Percentiles rank a stretch among this genome's conserved stretches.
Conservation (phyloP, 2,113 vertebrate genomes). For the Abramis brama region DNA sequence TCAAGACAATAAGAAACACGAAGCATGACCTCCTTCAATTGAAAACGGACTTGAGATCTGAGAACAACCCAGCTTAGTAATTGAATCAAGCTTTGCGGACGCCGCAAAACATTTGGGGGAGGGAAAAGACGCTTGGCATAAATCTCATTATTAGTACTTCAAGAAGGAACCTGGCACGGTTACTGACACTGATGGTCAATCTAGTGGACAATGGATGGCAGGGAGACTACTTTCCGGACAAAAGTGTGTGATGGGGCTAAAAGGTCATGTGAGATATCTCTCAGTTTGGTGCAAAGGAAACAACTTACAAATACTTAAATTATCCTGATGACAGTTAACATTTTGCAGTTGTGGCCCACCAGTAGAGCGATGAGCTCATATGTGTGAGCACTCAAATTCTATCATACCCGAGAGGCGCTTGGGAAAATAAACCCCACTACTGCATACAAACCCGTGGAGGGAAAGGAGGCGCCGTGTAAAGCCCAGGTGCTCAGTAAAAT, state of each 20-base stretch:
- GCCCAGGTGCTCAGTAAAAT: constrained; percentile 51
- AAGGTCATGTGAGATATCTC: constrained; percentile 40
- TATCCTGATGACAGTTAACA: constrained; percentile 62
- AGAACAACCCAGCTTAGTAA: constrained; percentile 66
- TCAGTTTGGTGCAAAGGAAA: constrained; percentile 50
- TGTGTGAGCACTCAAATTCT: constrained; percentile 39
- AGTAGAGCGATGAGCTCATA: constrained; percentile 62
- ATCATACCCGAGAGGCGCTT: constrained; percentile 50
- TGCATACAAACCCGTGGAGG: constrained; percentile 43
- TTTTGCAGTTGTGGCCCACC: constrained; percentile 59
- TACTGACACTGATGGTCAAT: not conserved
- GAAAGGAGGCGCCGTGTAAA: constrained; percentile 46
- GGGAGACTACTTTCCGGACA: constrained; percentile 8
- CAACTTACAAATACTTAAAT: constrained; percentile 63
- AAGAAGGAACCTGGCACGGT: constrained; percentile 37
- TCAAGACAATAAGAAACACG: constrained; percentile 79
- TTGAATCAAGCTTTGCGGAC: constrained; percentile 73
- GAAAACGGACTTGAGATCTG: constrained; percentile 75
- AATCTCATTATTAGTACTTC: constrained; percentile 52
- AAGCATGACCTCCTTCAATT: constrained; percentile 80
- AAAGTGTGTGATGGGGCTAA: constrained; percentile 23
- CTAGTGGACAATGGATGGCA: constrained; percentile 10
- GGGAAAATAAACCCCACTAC: constrained; percentile 51
- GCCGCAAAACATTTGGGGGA: constrained; percentile 9
- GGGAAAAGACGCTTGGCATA: not conserved